Conservation (phyloP, 2,888 invertebrate species). For the Leptothorax acervorum region DNA sequence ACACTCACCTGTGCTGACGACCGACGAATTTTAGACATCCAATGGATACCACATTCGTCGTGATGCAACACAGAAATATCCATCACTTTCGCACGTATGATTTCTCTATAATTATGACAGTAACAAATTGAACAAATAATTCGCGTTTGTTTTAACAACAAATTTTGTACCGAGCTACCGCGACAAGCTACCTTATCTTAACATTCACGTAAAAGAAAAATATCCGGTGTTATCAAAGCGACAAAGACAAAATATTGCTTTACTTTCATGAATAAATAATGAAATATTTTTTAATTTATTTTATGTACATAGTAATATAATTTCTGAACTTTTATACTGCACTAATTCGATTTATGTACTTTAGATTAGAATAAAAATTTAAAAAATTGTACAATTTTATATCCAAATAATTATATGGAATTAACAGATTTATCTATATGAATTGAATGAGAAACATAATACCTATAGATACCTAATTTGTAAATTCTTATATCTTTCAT, state of each 20-base stretch:
- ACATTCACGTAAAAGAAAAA: neutral
- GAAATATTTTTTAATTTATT: neutral
- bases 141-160: constrained; percentile 3
- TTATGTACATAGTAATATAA: neutral
- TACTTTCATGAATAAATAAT: neutral
- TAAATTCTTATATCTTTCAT: neutral
- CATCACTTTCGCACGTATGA: constrained; percentile 26
- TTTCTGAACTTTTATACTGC: neutral
- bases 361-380: neutral
- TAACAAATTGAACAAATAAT: neutral
- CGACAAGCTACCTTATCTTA: neutral
- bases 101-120: neutral
- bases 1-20: constrained; percentile 36
- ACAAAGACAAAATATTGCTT: neutral
- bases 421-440: neutral
- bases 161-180: neutral
- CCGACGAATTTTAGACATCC: constrained; percentile 5
- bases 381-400: neutral
- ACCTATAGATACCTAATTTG: neutral
- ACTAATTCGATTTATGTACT: neutral
- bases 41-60: constrained; percentile 9
- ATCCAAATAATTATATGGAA: neutral
- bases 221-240: neutral
- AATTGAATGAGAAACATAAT: neutral
- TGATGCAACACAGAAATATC: constrained; percentile 32